A percentile compares a stretch with the other conserved stretches of the same genome.
Evolutionary conservation across 2,113 vertebrate genomes (phyloP).

Genomic region (Stomatorhinus ivindoensis): DNA sequence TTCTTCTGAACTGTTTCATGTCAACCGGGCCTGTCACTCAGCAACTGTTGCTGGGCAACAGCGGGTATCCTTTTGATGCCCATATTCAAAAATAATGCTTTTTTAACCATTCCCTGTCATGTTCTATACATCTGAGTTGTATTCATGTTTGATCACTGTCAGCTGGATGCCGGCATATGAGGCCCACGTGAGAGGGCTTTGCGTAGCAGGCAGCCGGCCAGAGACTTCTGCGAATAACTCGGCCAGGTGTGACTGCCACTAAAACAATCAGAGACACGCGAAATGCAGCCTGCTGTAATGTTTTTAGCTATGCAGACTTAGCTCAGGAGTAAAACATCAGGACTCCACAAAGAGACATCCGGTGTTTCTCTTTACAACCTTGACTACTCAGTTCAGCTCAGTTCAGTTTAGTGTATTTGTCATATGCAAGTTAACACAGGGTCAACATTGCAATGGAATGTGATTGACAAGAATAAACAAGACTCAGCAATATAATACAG

Average conservation of each 20-base stretch:
- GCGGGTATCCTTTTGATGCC: not conserved
- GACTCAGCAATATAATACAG: no score
- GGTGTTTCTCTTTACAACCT: not conserved
- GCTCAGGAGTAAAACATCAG: not conserved
- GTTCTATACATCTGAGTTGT: conserved; percentile 1
- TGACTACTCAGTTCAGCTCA: not conserved
- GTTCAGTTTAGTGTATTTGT: no score
- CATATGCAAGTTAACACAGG: no score
- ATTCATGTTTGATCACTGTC: not conserved
- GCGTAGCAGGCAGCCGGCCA: not conserved
- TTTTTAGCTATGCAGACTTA: not conserved
- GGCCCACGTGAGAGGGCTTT: not conserved
- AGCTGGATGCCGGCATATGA: not conserved
- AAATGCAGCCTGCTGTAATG: not conserved
- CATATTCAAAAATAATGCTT: not conserved
- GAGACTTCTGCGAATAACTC: not conserved
- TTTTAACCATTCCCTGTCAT: not conserved
- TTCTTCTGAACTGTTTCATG: not conserved
- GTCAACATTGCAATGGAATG: no score
- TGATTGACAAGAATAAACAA: no score
- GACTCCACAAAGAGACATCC: not conserved
- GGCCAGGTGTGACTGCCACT: not conserved
- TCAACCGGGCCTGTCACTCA: not conserved
- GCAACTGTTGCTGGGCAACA: conserved; percentile 8
- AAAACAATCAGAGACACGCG: not conserved